Percentiles rank a stretch among this genome's conserved stretches.
Conservation (phyloP, 2,888 invertebrate genomes). For the Sarcophaga rosellei region DNA sequence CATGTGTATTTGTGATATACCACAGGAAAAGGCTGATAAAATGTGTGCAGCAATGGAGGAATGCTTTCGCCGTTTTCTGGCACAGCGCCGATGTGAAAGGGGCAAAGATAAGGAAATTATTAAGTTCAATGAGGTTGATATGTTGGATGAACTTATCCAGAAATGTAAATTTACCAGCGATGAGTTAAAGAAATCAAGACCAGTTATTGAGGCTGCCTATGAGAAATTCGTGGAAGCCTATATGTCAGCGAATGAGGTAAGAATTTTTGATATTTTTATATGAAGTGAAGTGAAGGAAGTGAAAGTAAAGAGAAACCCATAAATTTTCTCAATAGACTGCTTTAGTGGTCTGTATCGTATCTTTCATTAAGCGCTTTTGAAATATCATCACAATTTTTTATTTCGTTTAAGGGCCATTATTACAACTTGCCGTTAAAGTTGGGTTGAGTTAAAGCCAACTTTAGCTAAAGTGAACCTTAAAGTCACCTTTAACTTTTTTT, state of each 20-base stretch:
- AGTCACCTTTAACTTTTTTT: too few species aligned
- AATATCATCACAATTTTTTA: too few species aligned
- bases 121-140: slow-evolving; percentile 75
- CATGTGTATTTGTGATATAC: slow-evolving; percentile 76
- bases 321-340: too few species aligned
- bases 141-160: slow-evolving; percentile 76
- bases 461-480: too few species aligned
- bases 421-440: too few species aligned
- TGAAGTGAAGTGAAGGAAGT: neutral
- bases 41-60: slow-evolving; percentile 77
- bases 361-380: too few species aligned
- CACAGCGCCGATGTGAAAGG: slow-evolving; percentile 74
- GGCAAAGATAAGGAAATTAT: slow-evolving; percentile 71
- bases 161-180: slow-evolving; percentile 77
- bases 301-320: too few species aligned
- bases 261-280: neutral
- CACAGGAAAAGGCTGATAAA: slow-evolving; percentile 73
- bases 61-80: slow-evolving; percentile 77
- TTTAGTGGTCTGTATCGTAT: too few species aligned
- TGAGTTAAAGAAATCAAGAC: slow-evolving; percentile 75
- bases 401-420: too few species aligned
- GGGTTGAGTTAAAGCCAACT: too few species aligned
- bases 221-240: slow-evolving; percentile 78
- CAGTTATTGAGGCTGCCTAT: slow-evolving; percentile 77
- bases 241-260: slow-evolving; percentile 74